Conservation (phyloP, 2,113 vertebrate species). For the Microcebus griseorufus region DNA sequence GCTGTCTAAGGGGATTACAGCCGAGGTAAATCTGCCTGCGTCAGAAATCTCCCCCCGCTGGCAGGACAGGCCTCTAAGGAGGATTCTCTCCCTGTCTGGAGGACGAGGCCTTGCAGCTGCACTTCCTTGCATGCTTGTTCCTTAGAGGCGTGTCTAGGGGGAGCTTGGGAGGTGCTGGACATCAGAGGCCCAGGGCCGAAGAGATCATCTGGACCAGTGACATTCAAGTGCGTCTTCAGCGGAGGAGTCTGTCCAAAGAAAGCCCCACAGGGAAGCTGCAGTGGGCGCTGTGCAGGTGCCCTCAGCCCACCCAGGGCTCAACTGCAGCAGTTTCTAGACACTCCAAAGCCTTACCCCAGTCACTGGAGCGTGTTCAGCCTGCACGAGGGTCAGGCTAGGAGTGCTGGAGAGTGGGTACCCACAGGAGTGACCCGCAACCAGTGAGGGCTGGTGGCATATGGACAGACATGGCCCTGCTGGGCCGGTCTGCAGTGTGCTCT, state of each 20-base stretch:
- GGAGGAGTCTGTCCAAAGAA: neutral
- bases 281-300: neutral
- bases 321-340: neutral
- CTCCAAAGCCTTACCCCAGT: neutral
- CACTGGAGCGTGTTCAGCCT: neutral
- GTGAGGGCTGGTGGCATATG: neutral
- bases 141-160: neutral
- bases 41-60: neutral
- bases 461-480: neutral
- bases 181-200: no score
- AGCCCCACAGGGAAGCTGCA: neutral
- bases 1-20: neutral
- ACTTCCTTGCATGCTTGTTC: neutral
- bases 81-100: neutral
- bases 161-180: neutral
- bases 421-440: no score
- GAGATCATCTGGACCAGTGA: neutral
- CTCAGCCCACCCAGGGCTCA: neutral
- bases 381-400: no score
- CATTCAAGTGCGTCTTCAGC: neutral
- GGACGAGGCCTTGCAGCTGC: neutral
- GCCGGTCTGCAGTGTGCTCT: neutral
- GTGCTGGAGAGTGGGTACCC: no score
- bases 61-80: neutral
- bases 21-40: neutral